Evolutionary conservation across 2,888 invertebrate genomes (phyloP).

Genomic region (Tuta absoluta): DNA sequence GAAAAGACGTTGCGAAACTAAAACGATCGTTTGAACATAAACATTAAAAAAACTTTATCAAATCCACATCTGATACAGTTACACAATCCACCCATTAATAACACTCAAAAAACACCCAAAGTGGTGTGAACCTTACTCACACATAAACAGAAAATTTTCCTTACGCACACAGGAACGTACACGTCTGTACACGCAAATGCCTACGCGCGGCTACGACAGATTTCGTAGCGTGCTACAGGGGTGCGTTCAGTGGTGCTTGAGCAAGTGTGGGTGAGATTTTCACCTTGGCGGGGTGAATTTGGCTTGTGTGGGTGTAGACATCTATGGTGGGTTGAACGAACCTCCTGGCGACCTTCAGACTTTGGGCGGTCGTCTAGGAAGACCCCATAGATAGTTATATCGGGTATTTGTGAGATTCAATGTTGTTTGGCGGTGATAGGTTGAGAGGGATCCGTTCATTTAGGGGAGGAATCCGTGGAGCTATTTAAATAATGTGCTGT

Average conservation of each 20-base stretch:
- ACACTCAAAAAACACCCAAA: conserved; percentile 34
- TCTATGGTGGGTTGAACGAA: conserved; percentile 65
- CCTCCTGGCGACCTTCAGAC: conserved; percentile 76
- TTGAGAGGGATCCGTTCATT: background rate
- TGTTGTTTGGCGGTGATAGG: background rate
- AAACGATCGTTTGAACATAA: background rate
- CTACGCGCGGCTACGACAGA: background rate
- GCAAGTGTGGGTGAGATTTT: conserved; percentile 1
- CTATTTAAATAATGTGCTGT: background rate
- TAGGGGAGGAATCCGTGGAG: background rate
- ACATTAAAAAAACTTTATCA: background rate
- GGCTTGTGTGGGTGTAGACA: conserved; percentile 39
- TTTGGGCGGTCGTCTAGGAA: conserved; percentile 64
- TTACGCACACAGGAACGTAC: conserved; percentile 13
- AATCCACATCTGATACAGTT: conserved; percentile 35
- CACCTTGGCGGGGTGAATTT: conserved; percentile 26
- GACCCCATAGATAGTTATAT: conserved; percentile 39
- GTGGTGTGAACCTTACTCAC: background rate
- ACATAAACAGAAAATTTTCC: conserved; percentile 15
- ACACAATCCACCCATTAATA: conserved; percentile 40
- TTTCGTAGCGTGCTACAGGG: conserved; percentile 12
- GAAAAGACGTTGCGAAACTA: background rate
- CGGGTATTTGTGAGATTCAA: background rate
- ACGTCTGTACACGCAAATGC: background rate
- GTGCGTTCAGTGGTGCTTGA: too few species aligned